These are phyloP conservation scores for Prochilodus magdalenae DNA, from an alignment of 2,113 vertebrate genomes.

Conservation along the genomic window DNA sequence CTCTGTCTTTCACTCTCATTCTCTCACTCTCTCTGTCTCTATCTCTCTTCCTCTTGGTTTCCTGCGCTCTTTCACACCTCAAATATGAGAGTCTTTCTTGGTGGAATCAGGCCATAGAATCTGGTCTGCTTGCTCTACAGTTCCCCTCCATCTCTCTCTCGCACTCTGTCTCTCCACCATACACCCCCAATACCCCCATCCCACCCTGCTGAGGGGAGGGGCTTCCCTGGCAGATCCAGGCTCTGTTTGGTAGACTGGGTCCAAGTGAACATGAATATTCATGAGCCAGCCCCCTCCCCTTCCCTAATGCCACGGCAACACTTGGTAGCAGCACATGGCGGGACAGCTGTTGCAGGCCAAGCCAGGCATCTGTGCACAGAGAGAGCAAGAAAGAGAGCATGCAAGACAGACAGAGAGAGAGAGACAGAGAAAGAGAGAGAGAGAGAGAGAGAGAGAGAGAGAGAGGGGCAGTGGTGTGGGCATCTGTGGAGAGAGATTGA, in stretches of 20 bases:
- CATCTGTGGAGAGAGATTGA: slow-evolving; percentile 45
- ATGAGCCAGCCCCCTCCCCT: slow-evolving; percentile 68
- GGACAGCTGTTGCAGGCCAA: slow-evolving; percentile 83
- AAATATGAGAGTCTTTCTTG: slow-evolving; percentile 55
- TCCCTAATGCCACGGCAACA: slow-evolving; percentile 76
- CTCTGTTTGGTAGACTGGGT: slow-evolving; percentile 75
- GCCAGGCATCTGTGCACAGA: slow-evolving; percentile 81
- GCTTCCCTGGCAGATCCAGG: slow-evolving; percentile 69
- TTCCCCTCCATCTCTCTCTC: slow-evolving; percentile 34
- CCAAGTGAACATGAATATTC: slow-evolving; percentile 81
- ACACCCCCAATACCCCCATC: not conserved
- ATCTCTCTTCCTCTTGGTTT: slow-evolving; percentile 14
- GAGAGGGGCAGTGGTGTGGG: slow-evolving; percentile 56
- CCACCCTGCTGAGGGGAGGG: slow-evolving; percentile 65
- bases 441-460: slow-evolving; percentile 29
- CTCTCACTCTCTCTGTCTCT: not conserved
- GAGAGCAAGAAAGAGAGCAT: slow-evolving; percentile 62
- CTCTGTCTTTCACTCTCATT: not conserved
- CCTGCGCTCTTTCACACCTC: slow-evolving; percentile 62
- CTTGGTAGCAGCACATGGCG: slow-evolving; percentile 84
- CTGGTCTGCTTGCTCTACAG: slow-evolving; percentile 37
- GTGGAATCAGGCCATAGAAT: slow-evolving; percentile 66
- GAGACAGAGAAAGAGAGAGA: slow-evolving; percentile 54
- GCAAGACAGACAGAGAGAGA: slow-evolving; percentile 23
- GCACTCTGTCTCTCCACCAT: slow-evolving; percentile 51